Percentiles rank a stretch among this genome's conserved stretches.
These are phyloP conservation scores for Delphinapterus leucas DNA, from an alignment of 2,113 vertebrate genomes.

Conservation along the genomic window DNA sequence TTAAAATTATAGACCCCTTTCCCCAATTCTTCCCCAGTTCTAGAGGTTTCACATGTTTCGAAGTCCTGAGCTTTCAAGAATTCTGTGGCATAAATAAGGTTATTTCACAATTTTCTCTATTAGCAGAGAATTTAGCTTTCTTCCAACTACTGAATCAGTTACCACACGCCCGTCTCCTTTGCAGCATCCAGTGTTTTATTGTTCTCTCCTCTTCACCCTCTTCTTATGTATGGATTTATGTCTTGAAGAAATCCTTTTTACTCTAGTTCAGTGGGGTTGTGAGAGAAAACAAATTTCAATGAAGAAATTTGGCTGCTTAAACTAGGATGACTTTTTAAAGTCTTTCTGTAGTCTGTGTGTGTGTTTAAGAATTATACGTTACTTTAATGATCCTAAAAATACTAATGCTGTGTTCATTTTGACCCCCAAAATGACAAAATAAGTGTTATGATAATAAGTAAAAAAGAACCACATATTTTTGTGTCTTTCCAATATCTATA, in stretches of 20 bases:
- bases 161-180: not conserved
- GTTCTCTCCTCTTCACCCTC: not conserved
- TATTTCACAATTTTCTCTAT: not conserved
- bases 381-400: not conserved
- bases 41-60: not conserved
- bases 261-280: not conserved
- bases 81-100: not conserved
- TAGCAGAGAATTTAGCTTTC: not conserved
- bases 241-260: not conserved
- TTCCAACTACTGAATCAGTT: not conserved
- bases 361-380: not conserved
- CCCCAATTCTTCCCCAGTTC: not conserved
- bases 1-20: not conserved
- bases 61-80: not conserved
- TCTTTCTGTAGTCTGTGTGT: not conserved
- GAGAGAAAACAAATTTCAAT: not conserved
- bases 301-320: not conserved
- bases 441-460: not conserved
- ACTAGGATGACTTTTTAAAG: not conserved
- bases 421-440: not conserved
- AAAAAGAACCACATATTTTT: not conserved
- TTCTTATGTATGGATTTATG: not conserved
- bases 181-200: not conserved
- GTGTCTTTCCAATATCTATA: not conserved
- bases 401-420: not conserved